Evolutionary conservation across 92 coral and sea anemone species (phyloP), one percentile per base, ranked within the genome.

Genomic region (Porites cylindrica): DNA sequence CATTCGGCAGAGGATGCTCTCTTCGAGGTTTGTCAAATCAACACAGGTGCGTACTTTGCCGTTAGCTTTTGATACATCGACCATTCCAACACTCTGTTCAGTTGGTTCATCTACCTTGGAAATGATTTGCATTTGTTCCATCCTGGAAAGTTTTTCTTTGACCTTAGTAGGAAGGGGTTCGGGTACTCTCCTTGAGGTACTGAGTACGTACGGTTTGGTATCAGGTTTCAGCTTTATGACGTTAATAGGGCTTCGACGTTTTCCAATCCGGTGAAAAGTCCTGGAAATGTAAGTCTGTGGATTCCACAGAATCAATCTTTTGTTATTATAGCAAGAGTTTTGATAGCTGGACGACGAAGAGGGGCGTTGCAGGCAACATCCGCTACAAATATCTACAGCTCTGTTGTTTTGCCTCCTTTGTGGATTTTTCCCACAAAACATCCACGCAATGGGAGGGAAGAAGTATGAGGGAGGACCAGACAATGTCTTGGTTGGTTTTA

Each of bases 1-100:
- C 71, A 7, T 58, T 67, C 58, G 90, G 93, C 14, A 85, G 82
- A 1, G 86, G 83, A 70, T 77, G 21, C 43, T 75, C 14, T 86
- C 90, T 12, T 78, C 68, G 13, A 77, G 78, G 21, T 59, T 52
- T 60, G 85, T 77, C 51, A 26, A 26, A 26, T 26, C 29, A 26
- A 26, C 29, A 26, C 29, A 26, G 29, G 1, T 26, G 29, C 29
- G 70, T 21, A 78, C 82, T 78, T 78, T 78, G 6, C 75, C 24
- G 47, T 10, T 65, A 1, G 74, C 12, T 72, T 82, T 72, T 6
- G 87, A 69, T 5, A 82, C 87, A 21, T 21, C 81, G 1, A 26
- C 87, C 70, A 21, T 70, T n/a, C 69, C 67, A 0, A 70, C 66
- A 72, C 87, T 71, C 87, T 81, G 72, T 18, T 82, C 53, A 6